Conservation (phyloP, 2,113 vertebrate genomes). For the Eudyptes chrysolophus region DNA sequence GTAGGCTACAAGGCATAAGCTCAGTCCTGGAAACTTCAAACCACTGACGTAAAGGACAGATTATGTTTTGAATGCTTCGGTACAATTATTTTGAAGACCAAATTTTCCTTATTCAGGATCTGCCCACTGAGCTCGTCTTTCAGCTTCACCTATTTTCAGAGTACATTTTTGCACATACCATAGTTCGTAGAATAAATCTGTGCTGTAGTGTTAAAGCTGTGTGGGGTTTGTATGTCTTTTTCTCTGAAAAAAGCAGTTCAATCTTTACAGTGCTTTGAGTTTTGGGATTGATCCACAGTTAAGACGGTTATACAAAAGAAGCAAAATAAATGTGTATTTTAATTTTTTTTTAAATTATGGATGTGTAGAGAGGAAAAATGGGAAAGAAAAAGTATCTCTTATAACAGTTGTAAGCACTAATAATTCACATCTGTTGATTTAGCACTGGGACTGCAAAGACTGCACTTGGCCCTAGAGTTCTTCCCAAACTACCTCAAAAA, state of each 20-base stretch:
- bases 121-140: not conserved
- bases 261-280: not conserved
- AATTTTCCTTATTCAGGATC: not conserved
- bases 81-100: not conserved
- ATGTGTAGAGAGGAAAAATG: not conserved
- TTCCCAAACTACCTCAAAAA: conserved; percentile 99
- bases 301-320: not conserved
- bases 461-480: conserved; percentile 95
- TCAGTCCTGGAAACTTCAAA: not conserved
- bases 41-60: not conserved
- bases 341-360: not conserved
- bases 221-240: not conserved
- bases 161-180: not conserved
- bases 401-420: not conserved
- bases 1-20: not conserved
- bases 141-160: not conserved
- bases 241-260: not conserved
- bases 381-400: not conserved
- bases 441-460: conserved; percentile 93
- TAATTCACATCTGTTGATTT: conserved; percentile 40
- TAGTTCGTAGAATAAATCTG: not conserved
- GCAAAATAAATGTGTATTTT: not conserved
- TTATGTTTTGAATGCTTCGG: not conserved
- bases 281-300: not conserved
- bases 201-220: not conserved